Base-by-base conservation (phyloP, 2,888 invertebrate species). In the Macrophya annulata region DNA sequence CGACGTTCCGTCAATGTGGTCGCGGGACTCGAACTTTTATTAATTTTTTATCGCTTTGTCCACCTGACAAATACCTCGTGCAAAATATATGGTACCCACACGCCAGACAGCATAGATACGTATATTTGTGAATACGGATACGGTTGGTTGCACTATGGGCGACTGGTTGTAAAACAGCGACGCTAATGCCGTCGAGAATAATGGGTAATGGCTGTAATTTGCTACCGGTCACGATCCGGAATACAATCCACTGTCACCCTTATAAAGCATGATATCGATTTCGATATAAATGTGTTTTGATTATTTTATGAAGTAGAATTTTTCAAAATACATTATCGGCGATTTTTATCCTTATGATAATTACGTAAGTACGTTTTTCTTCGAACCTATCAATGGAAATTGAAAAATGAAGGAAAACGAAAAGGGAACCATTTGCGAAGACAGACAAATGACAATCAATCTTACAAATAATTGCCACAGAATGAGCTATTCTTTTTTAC, bases 161-260 rank as follows among this genome's bases (percentile, higher is more conserved):
- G 21, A 81, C 40, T 43, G 81, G 81, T 81, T 81, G 62, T 81
- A 81, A 62, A 81, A 81, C 81, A 81, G 51, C 62, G 81, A 81
- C 81, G 81, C n/a, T 81, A 81, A 81, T 81, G 62, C 81, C 81
- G 59, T 25, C 21, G 62, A 81, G 62, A 81, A 81, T 81, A 81
- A 81, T 81, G 59, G 59, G 62, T 59, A 62, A 81, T 81, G 81
- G 81, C 31, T 62, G 81, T 62, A 81, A 81, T 81, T 81, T 81
- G 81, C 81, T 62, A 59, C 59, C 43, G 43, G 81, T 43, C 81
- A 43, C 62, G 81, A 81, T 81, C 62, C 81, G 59, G n/a, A 43
- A 59, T 40, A 62, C 81, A 81, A 43, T 81, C 81, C 40, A 62
- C 81, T 81, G 59, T 51, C 62, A 81, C 62, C 43, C 62, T 62